Evolutionary conservation across 2,113 vertebrate genomes (phyloP), one percentile per base, ranked within the genome.

Genomic region (Zingel zingel): DNA sequence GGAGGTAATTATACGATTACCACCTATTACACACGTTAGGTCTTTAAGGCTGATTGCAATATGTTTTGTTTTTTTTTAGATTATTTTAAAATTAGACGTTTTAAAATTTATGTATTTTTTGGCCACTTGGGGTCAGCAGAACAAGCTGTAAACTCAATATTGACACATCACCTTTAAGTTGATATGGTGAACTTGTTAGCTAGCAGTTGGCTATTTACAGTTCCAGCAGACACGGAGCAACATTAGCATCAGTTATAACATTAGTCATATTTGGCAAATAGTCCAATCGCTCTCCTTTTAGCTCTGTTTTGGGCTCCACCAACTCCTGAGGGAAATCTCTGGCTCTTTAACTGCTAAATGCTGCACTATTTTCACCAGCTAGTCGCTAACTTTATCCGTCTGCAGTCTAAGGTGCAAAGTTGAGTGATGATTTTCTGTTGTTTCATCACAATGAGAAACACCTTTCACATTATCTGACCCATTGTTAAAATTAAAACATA

Each of bases 81-180:
- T n/a, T 13, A 14, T 19, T 9, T 33, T 68, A 7, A 7, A 50
- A 68, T 51, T 30, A 21, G 23, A 50, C 47, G 27, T 67, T 67
- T 30, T 50, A 1, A 66, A 27, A 66, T 18, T 23, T 23, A 66
- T 45, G 39, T 39, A 39, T 47, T 30, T 12, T 68, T 68, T 68
- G 48, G 48, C 27, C n/a, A 47, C n/a, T 51, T 68, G 6, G 18
- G 25, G 48, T 67, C 65, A 67, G 25, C 47, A 67, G 65, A 67
- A 65, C 39, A 30, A 67, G n/a, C 39, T 36, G 59, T 36, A 11
- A 36, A 36, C 8, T 36, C 33, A 62, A 36, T 16, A 19, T 6
- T 12, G 33, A 39, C 19, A 21, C 39, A 4, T 39, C 36, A 43
- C 36, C n/a, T 63, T 25, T 25, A 47, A 30, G 47, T 33, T 68